These are phyloP conservation scores for Hydropsyche tenuis DNA, from an alignment of 1,140 invertebrate species.

Conservation along the genomic window DNA sequence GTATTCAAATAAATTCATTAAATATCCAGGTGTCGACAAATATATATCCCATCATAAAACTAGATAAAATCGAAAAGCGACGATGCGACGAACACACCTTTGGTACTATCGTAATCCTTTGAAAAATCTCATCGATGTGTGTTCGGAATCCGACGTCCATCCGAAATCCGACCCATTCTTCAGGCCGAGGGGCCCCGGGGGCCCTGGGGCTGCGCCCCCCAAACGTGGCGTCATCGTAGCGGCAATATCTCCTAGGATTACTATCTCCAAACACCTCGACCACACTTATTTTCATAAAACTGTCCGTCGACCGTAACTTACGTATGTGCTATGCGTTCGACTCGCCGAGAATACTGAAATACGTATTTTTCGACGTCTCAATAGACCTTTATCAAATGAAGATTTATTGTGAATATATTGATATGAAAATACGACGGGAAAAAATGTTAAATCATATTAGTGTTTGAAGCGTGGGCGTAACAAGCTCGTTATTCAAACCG, in stretches of 20 bases:
- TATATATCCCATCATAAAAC: too few species aligned
- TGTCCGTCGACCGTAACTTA: conserved; percentile 19
- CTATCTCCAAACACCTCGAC: conserved; percentile 1
- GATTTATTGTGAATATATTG: too few species aligned
- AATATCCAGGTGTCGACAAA: too few species aligned
- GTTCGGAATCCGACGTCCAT: conserved; percentile 21
- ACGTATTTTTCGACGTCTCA: background rate
- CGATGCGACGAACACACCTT: background rate
- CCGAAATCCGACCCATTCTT: conserved; percentile 26
- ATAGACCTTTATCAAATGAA: too few species aligned
- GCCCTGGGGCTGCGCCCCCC: background rate
- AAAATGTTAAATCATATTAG: too few species aligned
- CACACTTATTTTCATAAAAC: conserved; percentile 35
- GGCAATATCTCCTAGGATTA: conserved; percentile 27
- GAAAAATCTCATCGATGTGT: conserved; percentile 18
- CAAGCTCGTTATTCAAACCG: too few species aligned
- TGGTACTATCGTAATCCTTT: conserved; percentile 20
- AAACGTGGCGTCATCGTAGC: background rate
- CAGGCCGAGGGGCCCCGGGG: conserved; percentile 1
- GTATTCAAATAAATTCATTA: too few species aligned
- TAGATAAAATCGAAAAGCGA: too few species aligned
- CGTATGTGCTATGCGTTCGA: conserved; percentile 24
- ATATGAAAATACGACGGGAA: too few species aligned
- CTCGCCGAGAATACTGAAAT: conserved; percentile 15
- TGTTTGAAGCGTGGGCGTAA: too few species aligned